Evolutionary conservation across 2,113 vertebrate species (phyloP).

Genomic region (Acinonyx jubatus): DNA sequence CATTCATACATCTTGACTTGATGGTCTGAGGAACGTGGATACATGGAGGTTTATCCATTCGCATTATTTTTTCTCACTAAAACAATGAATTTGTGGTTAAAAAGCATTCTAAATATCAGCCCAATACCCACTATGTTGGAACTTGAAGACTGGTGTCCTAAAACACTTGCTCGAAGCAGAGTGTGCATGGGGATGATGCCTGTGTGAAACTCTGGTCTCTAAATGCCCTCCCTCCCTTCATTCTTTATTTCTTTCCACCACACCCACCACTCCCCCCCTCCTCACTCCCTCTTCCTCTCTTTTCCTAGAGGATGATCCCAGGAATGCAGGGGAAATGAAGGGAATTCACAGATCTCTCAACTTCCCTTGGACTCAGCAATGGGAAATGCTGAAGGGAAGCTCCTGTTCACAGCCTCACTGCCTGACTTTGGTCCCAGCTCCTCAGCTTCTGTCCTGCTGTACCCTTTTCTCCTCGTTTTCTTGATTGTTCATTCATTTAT

Average conservation of each 20-base stretch:
- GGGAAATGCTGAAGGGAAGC: neutral
- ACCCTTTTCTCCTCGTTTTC: too few relatives aligned
- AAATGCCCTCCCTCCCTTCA: neutral
- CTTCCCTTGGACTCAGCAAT: fast-evolving
- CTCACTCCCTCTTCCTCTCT: neutral
- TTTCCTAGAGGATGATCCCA: neutral
- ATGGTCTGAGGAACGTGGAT: neutral
- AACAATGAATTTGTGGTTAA: neutral
- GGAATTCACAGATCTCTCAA: neutral
- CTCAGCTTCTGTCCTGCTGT: neutral
- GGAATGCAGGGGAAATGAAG: neutral
- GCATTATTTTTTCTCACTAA: neutral
- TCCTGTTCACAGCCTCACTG: neutral
- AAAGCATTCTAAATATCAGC: neutral
- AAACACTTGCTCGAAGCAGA: neutral
- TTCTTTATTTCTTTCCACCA: too few relatives aligned
- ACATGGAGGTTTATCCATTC: neutral
- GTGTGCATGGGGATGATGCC: fast-evolving
- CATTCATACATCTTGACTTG: neutral
- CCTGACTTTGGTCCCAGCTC: neutral
- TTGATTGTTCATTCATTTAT: neutral
- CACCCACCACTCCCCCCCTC: too few relatives aligned
- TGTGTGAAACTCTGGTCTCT: fast-evolving
- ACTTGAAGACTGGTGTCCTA: neutral
- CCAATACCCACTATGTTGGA: fast-evolving